Base-by-base conservation (phyloP, 2,888 invertebrate species). In the Theretra japonica region DNA sequence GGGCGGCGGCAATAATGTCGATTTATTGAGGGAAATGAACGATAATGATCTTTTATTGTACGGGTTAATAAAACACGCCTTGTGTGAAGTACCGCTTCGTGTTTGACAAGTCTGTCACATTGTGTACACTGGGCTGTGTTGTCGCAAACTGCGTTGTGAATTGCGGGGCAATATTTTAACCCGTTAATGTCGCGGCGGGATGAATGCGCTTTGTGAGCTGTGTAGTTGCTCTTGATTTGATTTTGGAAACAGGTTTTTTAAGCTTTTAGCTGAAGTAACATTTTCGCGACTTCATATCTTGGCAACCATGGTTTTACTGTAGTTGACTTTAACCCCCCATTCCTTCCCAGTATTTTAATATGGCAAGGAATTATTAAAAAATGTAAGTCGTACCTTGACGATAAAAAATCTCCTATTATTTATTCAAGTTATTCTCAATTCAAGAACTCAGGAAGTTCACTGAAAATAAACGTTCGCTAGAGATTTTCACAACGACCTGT, bases 1-100 rank as follows among this genome's bases (percentile, higher is more conserved):
- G 65, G 65, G 48, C 48, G 58, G 17, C 58, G 23, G 41, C 65
- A 65, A 23, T 65, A 33, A 48, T 65, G 48, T 48, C 23, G 41
- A 48, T 65, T 65, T 65, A 65, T 65, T 65, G 65, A 65, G 65
- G 65, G 65, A 65, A 65, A 65, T 48, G 23, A 7, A 48, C 65
- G 65, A 65, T 65, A 65, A 65, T 65, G 65, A 65, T 65, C 65
- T 65, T 65, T 65, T 23, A 48, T 65, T 65, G 65, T 65, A n/a
- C n/a, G 65, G 48, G 65, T 65, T 65, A 65, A 65, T 33, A 62
- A 48, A 48, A 65, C 62, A 48, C 65, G 65, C 65, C 65, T 48
- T 23, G 21, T 65, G 15, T 65, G 65, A 48, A 41, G 65, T 41
- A 65, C 41, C 17, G 62, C 41, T 62, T 62, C 62, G 62, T 62